phyloP scores from a whole-genome alignment of 2,888 invertebrate genomes.

The Brachypalpus laphriformis region DNA sequence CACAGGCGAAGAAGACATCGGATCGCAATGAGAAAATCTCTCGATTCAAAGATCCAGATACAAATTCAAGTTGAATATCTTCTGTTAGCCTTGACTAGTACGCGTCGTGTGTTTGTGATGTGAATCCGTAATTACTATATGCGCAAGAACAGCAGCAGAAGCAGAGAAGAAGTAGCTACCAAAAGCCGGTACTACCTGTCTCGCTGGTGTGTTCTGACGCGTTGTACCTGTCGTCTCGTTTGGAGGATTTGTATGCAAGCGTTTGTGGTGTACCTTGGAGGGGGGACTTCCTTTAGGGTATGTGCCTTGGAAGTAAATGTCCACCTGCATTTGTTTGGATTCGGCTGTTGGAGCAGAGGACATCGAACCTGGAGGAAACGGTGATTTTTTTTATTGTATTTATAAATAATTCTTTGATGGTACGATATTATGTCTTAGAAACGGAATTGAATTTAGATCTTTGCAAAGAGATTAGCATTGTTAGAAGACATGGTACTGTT shows the following conservation, averaged over 20 bases:
- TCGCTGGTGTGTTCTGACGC: slow-evolving; percentile 64
- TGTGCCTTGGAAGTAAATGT: slow-evolving; percentile 74
- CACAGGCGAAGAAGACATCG: slow-evolving; percentile 43
- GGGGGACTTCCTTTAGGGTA: slow-evolving; percentile 68
- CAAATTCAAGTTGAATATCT: slow-evolving; percentile 73
- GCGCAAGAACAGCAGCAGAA: slow-evolving; percentile 32
- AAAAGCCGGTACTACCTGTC: slow-evolving; percentile 73
- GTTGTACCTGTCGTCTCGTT: slow-evolving; percentile 50
- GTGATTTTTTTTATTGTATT: slow-evolving; percentile 45
- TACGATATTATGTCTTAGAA: background rate
- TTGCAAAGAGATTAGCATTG: background rate
- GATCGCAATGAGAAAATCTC: slow-evolving; percentile 65
- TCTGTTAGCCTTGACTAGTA: slow-evolving; percentile 68
- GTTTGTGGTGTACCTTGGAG: background rate
- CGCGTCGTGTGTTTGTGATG: slow-evolving; percentile 63
- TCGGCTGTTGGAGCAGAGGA: slow-evolving; percentile 56
- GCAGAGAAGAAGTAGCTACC: slow-evolving; percentile 29
- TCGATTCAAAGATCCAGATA: slow-evolving; percentile 68
- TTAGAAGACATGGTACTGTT: background rate
- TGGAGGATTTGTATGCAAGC: slow-evolving; percentile 59
- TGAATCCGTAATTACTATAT: slow-evolving; percentile 73
- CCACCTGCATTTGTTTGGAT: slow-evolving; percentile 74
- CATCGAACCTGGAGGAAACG: slow-evolving; percentile 68
- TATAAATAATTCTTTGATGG: slow-evolving; percentile 20
- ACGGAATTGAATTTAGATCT: background rate